Evolutionary conservation across 2,113 vertebrate genomes (phyloP).

Genomic region (Motacilla alba): DNA sequence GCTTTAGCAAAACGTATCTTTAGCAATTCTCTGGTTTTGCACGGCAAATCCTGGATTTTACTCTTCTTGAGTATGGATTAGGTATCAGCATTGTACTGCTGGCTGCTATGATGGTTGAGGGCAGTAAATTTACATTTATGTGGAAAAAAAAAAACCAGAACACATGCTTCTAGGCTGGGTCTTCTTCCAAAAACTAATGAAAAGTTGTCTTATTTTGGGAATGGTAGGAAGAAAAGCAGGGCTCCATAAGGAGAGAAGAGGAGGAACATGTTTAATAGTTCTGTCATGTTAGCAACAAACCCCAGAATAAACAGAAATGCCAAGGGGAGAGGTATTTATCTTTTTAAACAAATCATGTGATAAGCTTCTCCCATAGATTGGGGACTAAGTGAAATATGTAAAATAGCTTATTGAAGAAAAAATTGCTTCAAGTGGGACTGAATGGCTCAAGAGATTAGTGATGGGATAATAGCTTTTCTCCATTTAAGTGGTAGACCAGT

Average conservation of each 20-base stretch:
- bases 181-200: neutral
- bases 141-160: neutral
- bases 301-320: neutral
- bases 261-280: neutral
- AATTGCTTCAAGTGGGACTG: constrained; percentile 28
- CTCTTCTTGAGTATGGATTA: neutral
- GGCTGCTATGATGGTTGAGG: neutral
- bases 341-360: neutral
- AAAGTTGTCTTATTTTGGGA: neutral
- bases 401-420: constrained; percentile 50
- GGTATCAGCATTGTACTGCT: neutral
- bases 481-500: constrained; percentile 29
- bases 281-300: neutral
- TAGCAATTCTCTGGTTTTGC: neutral
- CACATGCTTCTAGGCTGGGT: neutral
- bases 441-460: constrained; percentile 47
- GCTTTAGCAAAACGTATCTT: neutral
- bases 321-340: neutral
- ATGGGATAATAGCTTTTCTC: constrained; percentile 57
- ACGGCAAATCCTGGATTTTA: neutral
- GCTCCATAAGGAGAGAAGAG: neutral
- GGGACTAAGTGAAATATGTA: constrained; percentile 32
- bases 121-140: neutral
- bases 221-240: neutral
- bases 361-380: neutral